Evolutionary conservation across 2,113 vertebrate species (phyloP).

Genomic region (Phaethornis superciliosus): DNA sequence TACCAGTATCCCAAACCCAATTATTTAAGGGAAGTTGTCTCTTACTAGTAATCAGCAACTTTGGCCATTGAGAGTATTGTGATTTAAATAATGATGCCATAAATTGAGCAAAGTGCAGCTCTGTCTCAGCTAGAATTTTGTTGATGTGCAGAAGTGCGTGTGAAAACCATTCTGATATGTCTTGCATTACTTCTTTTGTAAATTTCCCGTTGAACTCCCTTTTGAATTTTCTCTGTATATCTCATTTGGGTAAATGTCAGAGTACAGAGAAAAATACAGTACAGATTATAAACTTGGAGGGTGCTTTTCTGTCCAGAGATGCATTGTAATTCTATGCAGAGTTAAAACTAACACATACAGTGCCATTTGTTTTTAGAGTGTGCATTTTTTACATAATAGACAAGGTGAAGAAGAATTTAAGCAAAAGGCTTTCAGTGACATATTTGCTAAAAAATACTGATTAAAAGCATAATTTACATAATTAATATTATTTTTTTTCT

Average conservation of each 20-base stretch:
- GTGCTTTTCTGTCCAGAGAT: conserved; percentile 4
- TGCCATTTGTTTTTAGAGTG: conserved; percentile 29
- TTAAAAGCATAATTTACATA: neutral
- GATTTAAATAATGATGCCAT: neutral
- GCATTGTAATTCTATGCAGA: conserved; percentile 16
- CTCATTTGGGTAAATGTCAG: neutral
- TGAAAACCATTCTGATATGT: neutral
- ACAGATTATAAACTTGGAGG: neutral
- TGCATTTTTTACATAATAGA: conserved; percentile 28
- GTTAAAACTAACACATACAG: conserved; percentile 5
- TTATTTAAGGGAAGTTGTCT: neutral
- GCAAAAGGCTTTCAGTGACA: conserved; percentile 13
- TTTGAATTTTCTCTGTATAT: neutral
- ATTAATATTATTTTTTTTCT: neutral
- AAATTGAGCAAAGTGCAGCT: neutral
- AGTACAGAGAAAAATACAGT: neutral
- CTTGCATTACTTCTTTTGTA: neutral
- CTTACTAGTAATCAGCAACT: neutral
- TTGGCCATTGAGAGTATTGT: neutral
- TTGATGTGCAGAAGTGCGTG: neutral
- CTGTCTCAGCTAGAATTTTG: neutral
- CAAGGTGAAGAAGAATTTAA: conserved; percentile 26
- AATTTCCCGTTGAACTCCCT: neutral
- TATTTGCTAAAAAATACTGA: conserved; percentile 7
- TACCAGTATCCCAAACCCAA: neutral